Evolutionary conservation across 2,888 invertebrate species (phyloP).

Genomic region (Camptogramma bilineatum): DNA sequence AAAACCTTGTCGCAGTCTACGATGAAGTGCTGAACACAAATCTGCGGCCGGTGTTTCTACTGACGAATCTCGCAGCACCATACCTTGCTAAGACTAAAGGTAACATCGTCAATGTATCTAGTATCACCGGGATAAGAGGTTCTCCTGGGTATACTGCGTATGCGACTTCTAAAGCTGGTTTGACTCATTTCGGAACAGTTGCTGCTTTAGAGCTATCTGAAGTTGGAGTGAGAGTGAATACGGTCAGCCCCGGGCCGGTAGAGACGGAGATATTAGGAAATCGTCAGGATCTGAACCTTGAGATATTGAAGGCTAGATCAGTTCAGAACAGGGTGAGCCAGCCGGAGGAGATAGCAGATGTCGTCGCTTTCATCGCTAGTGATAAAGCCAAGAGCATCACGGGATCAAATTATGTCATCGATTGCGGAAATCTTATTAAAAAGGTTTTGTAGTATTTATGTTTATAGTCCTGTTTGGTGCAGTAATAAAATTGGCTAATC

Average conservation of each 20-base stretch:
- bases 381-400: constrained; percentile 38
- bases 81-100: constrained; percentile 54
- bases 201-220: constrained; percentile 87
- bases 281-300: constrained; percentile 9
- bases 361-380: constrained; percentile 37
- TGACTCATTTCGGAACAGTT: constrained; percentile 90
- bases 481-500: too few relatives aligned
- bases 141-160: constrained; percentile 64
- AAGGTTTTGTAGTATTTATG: neutral
- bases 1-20: constrained; percentile 48
- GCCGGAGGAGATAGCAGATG: constrained; percentile 37
- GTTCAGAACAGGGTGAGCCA: constrained; percentile 31
- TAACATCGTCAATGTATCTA: constrained; percentile 63
- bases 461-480: neutral
- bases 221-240: constrained; percentile 87
- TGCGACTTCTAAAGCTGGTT: constrained; percentile 89
- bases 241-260: constrained; percentile 90
- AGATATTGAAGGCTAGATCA: constrained; percentile 14
- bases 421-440: constrained; percentile 66
- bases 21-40: constrained; percentile 56
- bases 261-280: constrained; percentile 55
- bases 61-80: constrained; percentile 54
- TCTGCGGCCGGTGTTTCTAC: constrained; percentile 48
- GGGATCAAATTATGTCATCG: constrained; percentile 41
- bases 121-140: constrained; percentile 41